These are phyloP conservation scores for Chitala chitala DNA, from an alignment of 2,113 vertebrate species.

Conservation along the genomic window DNA sequence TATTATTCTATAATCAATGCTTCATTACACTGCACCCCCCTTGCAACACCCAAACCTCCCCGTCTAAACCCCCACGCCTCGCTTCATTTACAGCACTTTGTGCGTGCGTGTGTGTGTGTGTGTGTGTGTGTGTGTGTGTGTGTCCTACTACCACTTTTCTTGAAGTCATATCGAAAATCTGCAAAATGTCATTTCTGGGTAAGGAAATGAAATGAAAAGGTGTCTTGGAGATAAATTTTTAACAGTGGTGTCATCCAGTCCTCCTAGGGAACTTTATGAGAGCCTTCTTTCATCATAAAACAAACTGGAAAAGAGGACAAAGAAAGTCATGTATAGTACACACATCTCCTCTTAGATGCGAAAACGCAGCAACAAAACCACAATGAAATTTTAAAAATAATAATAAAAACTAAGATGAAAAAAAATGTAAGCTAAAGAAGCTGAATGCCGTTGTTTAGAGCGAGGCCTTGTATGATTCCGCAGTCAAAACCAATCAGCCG, in stretches of 20 bases:
- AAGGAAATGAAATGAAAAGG: background rate
- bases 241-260: too few relatives aligned
- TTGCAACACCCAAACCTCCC: slow-evolving; percentile 20
- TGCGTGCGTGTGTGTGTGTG: too few relatives aligned
- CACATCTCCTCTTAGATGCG: background rate
- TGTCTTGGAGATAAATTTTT: too few relatives aligned
- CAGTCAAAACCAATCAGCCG: slow-evolving; percentile 49
- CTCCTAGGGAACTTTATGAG: background rate
- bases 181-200: slow-evolving; percentile 30
- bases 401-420: background rate
- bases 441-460: slow-evolving; percentile 32
- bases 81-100: slow-evolving; percentile 57
- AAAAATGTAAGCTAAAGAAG: slow-evolving; percentile 16
- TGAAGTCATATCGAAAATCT: slow-evolving; percentile 50
- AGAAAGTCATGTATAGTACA: background rate
- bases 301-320: background rate
- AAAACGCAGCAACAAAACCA: background rate
- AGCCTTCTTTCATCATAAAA: background rate
- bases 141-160: slow-evolving; percentile 49
- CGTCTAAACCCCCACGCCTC: slow-evolving; percentile 52
- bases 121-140: slow-evolving; percentile 48
- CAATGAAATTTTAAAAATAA: slow-evolving; percentile 9
- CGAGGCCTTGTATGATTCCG: slow-evolving; percentile 29
- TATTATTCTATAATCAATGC: slow-evolving; percentile 70
- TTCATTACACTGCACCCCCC: slow-evolving; percentile 62